Percentiles rank a stretch among this genome's conserved stretches.
These are phyloP conservation scores for Cryptotermes secundus DNA, from an alignment of 1,140 invertebrate genomes.

Conservation along the genomic window DNA sequence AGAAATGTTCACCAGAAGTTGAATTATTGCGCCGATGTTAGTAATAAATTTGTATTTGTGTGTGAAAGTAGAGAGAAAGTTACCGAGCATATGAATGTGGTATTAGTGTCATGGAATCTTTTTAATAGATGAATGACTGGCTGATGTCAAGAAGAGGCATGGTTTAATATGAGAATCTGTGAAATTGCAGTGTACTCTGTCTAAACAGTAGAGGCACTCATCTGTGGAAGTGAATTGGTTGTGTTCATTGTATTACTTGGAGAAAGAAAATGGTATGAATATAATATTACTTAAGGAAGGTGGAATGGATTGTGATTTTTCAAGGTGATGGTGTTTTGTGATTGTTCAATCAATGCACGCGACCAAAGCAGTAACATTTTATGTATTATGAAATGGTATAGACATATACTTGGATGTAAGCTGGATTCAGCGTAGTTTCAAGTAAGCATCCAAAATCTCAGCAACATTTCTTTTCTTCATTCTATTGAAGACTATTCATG, in stretches of 20 bases:
- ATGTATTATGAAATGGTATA: slow-evolving; percentile 4
- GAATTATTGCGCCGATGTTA: background rate
- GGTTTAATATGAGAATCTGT: background rate
- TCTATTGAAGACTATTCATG: background rate
- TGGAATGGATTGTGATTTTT: background rate
- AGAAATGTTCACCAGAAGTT: background rate
- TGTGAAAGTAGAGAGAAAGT: slow-evolving; percentile 4
- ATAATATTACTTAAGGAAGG: background rate
- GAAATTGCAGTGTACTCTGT: background rate
- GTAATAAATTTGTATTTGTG: slow-evolving; percentile 13
- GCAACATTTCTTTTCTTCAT: slow-evolving; percentile 6
- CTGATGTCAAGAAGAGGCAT: background rate
- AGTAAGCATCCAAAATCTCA: background rate
- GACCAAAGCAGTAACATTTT: slow-evolving; percentile 27
- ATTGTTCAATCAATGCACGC: background rate
- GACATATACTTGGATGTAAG: background rate
- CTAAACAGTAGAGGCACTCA: background rate
- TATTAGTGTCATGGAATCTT: background rate
- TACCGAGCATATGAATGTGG: background rate
- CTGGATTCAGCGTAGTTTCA: background rate
- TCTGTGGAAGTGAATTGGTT: background rate
- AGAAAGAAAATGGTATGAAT: background rate
- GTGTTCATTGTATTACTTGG: background rate
- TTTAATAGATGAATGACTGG: background rate
- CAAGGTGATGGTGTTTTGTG: slow-evolving; percentile 14